Evolutionary conservation across 2,888 invertebrate genomes (phyloP), one percentile per base, ranked within the genome.

Genomic region (Sphaerophoria taeniata): DNA sequence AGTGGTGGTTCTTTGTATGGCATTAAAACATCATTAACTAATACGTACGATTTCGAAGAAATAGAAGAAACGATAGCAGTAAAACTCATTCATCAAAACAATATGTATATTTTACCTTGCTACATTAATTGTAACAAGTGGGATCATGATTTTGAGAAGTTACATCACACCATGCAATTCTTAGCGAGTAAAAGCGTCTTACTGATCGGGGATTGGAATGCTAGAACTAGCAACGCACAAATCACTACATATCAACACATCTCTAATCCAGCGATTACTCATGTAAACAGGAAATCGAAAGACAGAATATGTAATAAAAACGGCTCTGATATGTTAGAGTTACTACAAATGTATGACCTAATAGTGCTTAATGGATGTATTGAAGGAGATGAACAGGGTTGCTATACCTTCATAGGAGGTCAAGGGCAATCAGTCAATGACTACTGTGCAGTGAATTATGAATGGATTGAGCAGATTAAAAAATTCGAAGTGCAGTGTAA

Each of bases 281-380:
- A 24, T 24, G 24, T 24, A 24, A 24, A 24, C 24, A 24, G 24
- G 24, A 24, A 24, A 24, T 24, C 2, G 24, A 24, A 24, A 24
- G 24, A 24, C 24, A 24, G 24, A 24, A 24, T 24, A 24, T 24
- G 24, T 24, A 24, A 24, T 24, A 24, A 24, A 24, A 24, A 24
- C 24, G 24, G 24, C 24, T 24, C 24, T 24, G 24, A 24, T 24
- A 24, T 24, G 24, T 24, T 24, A 6, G 51, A 24, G 51, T 24
- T 51, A 24, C 51, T 51, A 9, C 33, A 55, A 33, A 33, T 55
- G 31, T 55, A 55, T 55, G 53, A 55, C 53, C 53, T 55, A 55
- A 12, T 55, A 33, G 2, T 55, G 9, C n/a, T 55, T 12, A 33
- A 55, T 55, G 31, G 53, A 31, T 55, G 16, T 55, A 55, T 31